Percentiles rank a stretch among this genome's conserved stretches.
These are phyloP conservation scores for Ceyx cyanopectus DNA, from an alignment of 2,113 vertebrate genomes.

Conservation along the genomic window DNA sequence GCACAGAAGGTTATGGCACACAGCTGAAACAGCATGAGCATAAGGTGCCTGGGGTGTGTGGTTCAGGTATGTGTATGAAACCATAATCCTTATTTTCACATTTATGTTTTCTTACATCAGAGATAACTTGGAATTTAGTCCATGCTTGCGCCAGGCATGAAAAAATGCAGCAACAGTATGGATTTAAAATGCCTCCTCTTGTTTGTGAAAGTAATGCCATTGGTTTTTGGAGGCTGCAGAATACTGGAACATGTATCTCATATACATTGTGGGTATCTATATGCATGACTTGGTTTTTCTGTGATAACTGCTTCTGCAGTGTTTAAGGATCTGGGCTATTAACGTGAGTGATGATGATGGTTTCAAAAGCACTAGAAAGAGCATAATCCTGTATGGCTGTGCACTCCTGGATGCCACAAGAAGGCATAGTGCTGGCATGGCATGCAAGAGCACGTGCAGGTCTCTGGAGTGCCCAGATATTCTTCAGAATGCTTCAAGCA, in stretches of 20 bases:
- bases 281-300: background rate
- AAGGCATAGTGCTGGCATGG: background rate
- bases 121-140: background rate
- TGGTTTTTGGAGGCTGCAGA: background rate
- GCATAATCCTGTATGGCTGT: background rate
- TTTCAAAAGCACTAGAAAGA: background rate
- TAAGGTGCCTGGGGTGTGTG: accelerated
- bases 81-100: background rate
- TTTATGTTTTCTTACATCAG: background rate
- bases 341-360: background rate
- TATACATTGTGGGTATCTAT: background rate
- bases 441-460: background rate
- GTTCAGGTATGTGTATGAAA: background rate
- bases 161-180: background rate
- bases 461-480: background rate
- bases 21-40: background rate
- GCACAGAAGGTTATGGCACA: background rate
- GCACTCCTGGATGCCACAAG: background rate
- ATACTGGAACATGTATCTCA: background rate
- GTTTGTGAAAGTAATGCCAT: background rate
- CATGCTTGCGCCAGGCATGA: background rate
- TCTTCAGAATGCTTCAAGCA: background rate
- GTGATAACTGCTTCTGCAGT: background rate
- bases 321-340: conserved; percentile 12
- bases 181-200: background rate